Base-by-base conservation (phyloP, 2,797 vertebrate genomes). In the Cyclura pinguis region DNA sequence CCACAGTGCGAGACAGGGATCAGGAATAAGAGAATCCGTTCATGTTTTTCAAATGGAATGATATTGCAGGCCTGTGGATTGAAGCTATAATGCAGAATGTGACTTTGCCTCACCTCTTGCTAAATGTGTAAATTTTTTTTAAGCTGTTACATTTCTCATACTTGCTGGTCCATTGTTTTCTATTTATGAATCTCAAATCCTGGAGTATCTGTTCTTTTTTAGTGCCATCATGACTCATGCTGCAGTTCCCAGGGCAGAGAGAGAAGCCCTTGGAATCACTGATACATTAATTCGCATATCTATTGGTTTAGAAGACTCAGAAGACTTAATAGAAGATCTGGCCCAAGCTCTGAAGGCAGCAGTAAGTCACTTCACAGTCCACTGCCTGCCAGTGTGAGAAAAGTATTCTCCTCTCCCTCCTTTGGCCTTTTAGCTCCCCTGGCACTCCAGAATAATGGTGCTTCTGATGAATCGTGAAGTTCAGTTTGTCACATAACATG, bases 211-310 rank as follows among this genome's bases (percentile, higher is more conserved):
- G 38, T n/a, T 80, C 35, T 77, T 91, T 10, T 96, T 64, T 92
- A 99, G 99, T 85, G 98, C 98, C 0, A 97, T 98, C 84, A 99
- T 99, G 99, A 99, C 98, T 84, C 99, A 99, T 0, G 94, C 98
- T 0, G 99, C 98, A 0, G 98, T 99, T 94, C 98, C 98, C 59
- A 96, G 98, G 88, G 96, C 96, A 0, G 97, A 98, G 4, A 97
- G 98, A 92, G 88, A 74, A 0, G 22, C 80, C 73, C 97, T 99
- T 84, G 98, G 98, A 9, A 99, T 99, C 95, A 98, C 96, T 5
- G 98, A 99, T 93, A 99, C 98, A 0, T 94, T 99, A 77, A 97
- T 99, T 90, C 97, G 99, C 22, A 97, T 99, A 84, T 99, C 99
- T 0, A 96, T 99, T 86, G 99, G 99, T 3, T 96, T 99, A 95